These are phyloP conservation scores for Orientallactaga bullata DNA, from an alignment of 2,113 vertebrate species.

Conservation along the genomic window DNA sequence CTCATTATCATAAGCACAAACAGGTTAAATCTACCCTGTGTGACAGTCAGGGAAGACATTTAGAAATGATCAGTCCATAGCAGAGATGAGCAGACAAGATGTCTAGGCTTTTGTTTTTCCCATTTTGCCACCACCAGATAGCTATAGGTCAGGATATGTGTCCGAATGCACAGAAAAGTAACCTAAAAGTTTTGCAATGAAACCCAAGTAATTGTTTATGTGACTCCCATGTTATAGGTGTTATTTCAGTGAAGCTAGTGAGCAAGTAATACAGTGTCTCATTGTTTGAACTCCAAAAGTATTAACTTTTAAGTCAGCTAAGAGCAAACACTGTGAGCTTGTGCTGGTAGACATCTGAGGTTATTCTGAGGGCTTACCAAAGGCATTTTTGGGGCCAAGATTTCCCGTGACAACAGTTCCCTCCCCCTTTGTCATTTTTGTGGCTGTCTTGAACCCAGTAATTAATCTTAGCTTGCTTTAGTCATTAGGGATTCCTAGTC, in stretches of 20 bases:
- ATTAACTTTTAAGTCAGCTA: background rate
- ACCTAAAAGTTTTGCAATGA: background rate
- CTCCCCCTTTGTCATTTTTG: background rate
- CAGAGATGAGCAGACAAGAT: background rate
- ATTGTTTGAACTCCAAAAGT: background rate
- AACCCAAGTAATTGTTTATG: background rate
- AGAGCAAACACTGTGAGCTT: background rate
- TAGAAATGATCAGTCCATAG: background rate
- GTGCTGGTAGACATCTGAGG: background rate
- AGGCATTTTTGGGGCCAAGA: background rate
- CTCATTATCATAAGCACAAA: background rate
- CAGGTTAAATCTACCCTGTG: background rate
- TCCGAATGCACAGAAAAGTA: background rate
- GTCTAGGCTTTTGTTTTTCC: background rate
- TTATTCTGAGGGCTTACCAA: background rate
- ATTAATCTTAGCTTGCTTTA: background rate
- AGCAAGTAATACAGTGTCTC: background rate
- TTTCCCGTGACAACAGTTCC: background rate
- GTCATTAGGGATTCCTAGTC: too few species aligned
- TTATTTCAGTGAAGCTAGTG: background rate
- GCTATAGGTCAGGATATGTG: too few species aligned
- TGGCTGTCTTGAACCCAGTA: background rate
- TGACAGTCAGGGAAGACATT: background rate
- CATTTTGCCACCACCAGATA: background rate
- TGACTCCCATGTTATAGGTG: too few species aligned